Evolutionary conservation across 2,113 vertebrate genomes (phyloP).

Genomic region (Corythaixoides concolor): DNA sequence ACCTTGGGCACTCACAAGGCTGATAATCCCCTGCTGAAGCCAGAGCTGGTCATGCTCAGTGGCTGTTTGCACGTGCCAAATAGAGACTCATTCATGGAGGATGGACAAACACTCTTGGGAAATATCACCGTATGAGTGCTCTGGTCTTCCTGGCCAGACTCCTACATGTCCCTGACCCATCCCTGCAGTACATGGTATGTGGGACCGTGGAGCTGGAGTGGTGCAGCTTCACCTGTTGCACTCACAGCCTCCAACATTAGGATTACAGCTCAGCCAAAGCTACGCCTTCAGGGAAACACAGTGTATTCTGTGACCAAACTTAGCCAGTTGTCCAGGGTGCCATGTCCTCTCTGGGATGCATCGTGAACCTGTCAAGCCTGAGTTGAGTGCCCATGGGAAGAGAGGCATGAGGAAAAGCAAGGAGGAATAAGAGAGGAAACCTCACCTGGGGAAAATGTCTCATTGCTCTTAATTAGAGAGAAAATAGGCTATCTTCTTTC

Average conservation of each 20-base stretch:
- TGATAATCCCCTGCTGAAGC: neutral
- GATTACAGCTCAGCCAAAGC: neutral
- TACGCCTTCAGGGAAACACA: fast-evolving
- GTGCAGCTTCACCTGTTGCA: neutral
- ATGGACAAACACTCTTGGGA: fast-evolving
- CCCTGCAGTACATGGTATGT: neutral
- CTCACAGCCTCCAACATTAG: neutral
- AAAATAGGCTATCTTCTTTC: neutral
- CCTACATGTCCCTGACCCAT: neutral
- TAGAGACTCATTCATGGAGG: neutral
- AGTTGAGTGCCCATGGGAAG: neutral
- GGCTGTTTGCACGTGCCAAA: neutral
- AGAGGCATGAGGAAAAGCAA: neutral
- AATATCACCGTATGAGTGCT: fast-evolving
- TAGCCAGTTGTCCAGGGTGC: neutral
- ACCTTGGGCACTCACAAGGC: neutral
- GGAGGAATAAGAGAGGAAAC: neutral
- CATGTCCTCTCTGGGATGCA: neutral
- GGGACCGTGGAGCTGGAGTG: neutral
- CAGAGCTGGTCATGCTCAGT: fast-evolving
- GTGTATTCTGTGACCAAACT: neutral
- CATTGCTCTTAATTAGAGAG: neutral
- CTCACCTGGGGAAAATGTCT: neutral
- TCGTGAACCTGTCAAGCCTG: neutral
- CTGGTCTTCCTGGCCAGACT: neutral